Conservation (phyloP, 2,113 vertebrate species). For the Ptyas mucosa region DNA sequence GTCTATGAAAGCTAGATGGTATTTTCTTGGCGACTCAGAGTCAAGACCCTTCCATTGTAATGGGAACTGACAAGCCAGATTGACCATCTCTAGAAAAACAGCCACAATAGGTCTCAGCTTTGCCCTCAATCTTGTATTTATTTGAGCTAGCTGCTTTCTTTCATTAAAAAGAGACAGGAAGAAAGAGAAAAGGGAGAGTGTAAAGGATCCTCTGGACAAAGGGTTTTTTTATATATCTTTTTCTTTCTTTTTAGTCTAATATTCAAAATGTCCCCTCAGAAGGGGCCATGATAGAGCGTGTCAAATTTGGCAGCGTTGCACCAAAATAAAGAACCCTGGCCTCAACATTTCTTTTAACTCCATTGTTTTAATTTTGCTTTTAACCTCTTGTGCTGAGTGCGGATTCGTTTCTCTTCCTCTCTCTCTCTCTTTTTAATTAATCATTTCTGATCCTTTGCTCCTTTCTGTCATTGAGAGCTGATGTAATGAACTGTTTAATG, state of each 20-base stretch:
- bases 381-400: not conserved
- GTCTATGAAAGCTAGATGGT: not conserved
- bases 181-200: not conserved
- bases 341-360: not conserved
- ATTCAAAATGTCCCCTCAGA: not conserved
- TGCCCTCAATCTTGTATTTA: not conserved
- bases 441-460: not conserved
- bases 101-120: not conserved
- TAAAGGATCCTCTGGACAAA: not conserved
- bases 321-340: not conserved
- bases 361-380: not conserved
- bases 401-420: not conserved
- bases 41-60: not conserved
- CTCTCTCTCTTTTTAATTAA: not conserved
- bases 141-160: not conserved
- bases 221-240: rapidly evolving
- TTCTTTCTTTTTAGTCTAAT: not conserved
- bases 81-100: not conserved
- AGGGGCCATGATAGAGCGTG: not conserved
- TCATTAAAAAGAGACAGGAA: not conserved
- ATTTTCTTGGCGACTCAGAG: not conserved
- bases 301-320: not conserved
- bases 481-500: not conserved
- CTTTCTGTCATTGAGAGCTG: not conserved
- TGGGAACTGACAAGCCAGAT: not conserved